phyloP scores from a whole-genome alignment of 2,888 invertebrate species.

The Alsophila aescularia region DNA sequence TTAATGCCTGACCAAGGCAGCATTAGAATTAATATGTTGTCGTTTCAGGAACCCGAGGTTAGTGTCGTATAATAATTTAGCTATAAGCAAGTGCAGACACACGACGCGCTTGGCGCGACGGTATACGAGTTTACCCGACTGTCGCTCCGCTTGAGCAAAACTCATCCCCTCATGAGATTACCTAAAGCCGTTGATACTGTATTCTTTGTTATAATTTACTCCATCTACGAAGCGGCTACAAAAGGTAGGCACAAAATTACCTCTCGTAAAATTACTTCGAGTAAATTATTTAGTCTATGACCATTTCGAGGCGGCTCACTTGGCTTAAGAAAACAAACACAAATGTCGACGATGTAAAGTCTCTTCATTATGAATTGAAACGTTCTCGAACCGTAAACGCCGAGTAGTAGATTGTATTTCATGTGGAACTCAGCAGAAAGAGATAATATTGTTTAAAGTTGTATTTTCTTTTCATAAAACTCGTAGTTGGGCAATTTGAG shows the following conservation, averaged over 20 bases:
- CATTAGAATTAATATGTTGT: no score
- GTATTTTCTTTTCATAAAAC: not conserved
- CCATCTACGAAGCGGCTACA: not conserved
- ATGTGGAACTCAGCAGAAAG: not conserved
- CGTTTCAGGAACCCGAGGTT: no score
- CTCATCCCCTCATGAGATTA: conserved; percentile 4
- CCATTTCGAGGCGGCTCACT: conserved; percentile 5
- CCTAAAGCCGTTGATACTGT: conserved; percentile 21
- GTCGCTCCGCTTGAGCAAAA: not conserved
- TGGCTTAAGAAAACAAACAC: not conserved
- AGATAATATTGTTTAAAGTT: not conserved
- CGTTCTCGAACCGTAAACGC: no score
- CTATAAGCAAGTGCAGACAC: no score
- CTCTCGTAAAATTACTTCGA: conserved; percentile 22
- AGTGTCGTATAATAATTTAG: no score
- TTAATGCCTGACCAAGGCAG: no score
- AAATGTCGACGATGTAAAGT: not conserved
- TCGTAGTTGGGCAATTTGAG: not conserved
- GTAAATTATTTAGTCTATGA: conserved; percentile 20
- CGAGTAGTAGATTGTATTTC: not conserved
- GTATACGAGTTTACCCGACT: no score
- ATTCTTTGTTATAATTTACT: conserved; percentile 24
- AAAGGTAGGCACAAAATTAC: conserved; percentile 20
- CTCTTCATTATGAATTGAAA: not conserved
- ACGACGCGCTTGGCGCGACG: no score